Base-by-base conservation (phyloP, 1,140 invertebrate species). In the Hylaeus volcanicus region DNA sequence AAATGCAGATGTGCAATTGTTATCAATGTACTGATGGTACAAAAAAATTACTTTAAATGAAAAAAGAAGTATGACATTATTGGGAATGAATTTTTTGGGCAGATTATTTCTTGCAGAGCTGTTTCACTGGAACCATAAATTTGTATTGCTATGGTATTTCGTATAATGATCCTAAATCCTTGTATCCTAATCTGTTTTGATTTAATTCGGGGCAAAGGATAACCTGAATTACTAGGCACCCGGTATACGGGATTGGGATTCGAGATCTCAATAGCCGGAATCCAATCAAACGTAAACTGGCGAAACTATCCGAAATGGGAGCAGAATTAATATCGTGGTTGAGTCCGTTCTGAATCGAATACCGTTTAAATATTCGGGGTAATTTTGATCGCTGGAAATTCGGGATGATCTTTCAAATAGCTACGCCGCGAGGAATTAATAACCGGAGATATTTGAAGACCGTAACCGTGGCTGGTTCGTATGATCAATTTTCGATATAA, bases 251-350 rank as follows among this genome's bases (percentile, higher is more conserved):
- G 5, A 41, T 11, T 11, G 12, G 14, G 14, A 74, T 58, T 58
- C 61, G 77, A 14, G 51, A 72, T 79, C 51, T 55, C 51, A 41
- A 56, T 79, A 56, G 37, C 61, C 41, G 70, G 78, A 80, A 80
- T 72, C 60, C 58, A 73, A 83, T 85, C 68, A 71, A 66, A 81
- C 56, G 81, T 84, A 85, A 85, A 56, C 73, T 56, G 66, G 53
- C 68, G 61, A 61, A 84, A 84, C 78, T 83, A 83, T 79, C 74
- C 74, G 80, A 82, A 69, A 65, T 79, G 70, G 60, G 37, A 64
- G 66, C 61, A 83, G 72, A 85, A 85, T 85, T 83, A 85, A 85
- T 76, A 61, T 74, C 65, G 39, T 55, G 82, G 69, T 75, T 48
- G 69, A 26, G 70, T 41, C 77, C 55, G 51, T 74, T 84, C 66